Evolutionary conservation across 92 coral and sea anemone species (phyloP), one percentile per base, ranked within the genome.

Genomic region (Micromussa lordhowensis): DNA sequence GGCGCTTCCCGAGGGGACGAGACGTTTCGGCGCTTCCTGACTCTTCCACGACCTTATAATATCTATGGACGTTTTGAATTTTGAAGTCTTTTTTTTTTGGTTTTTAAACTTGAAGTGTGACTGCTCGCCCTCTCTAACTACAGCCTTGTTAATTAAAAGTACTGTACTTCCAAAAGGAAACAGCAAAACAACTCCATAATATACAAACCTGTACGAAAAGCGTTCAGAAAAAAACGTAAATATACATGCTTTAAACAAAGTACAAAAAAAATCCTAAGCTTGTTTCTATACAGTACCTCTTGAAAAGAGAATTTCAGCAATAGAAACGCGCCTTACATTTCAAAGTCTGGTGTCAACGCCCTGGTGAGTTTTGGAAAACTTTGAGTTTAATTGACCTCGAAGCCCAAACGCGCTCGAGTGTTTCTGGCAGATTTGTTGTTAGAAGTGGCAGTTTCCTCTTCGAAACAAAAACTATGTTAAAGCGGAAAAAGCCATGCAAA

Each of bases 131-230:
- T 78, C 83, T 66, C 26, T 77, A 86, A 77, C 91, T 66, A 72
- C 79, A 36, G 79, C 88, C 73, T 48, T 57, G 48, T 83, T 53
- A 26, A 74, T 74, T 48, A 8, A 76, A 85, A 44, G 24, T 32
- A 66, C 53, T 66, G 63, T 85, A n/a, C 29, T 29, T 61, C 24
- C 36, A 66, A 58, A 80, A 91, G 87, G 66, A 68, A 77, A 83
- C 76, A 36, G 61, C 48, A 77, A 32, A 34, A 78, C 53, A 77
- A 53, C 78, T 74, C 75, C 64, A 77, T 70, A 68, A 66, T 44
- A 21, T 90, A 83, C 77, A 91, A 88, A 87, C 34, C 75, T 75
- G 53, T 51, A 80, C 73, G 68, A 73, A 89, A 79, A 69, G 84
- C 80, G 90, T 86, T 70, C 71, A 4, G 81, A 77, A 82, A 82